Percentiles rank a stretch among this genome's conserved stretches.
These are phyloP conservation scores for Zelostemma sp. DNA, from an alignment of 1,140 invertebrate genomes.

Conservation along the genomic window DNA sequence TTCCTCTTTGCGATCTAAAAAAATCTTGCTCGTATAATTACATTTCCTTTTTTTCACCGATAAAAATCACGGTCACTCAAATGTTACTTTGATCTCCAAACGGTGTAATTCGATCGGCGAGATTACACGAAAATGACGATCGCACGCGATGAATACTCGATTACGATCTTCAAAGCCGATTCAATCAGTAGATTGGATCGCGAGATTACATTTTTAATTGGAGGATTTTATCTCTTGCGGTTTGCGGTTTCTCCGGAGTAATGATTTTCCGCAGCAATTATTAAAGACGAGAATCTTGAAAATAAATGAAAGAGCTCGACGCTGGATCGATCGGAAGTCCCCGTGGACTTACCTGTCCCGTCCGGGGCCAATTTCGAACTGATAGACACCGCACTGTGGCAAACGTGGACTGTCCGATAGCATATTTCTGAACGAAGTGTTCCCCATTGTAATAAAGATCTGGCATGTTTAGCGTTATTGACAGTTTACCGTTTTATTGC, in stretches of 20 bases:
- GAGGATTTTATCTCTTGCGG: neutral
- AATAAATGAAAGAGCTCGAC: neutral
- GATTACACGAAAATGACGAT: constrained; percentile 3
- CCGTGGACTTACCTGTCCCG: neutral
- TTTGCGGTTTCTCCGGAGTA: neutral
- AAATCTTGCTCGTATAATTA: no score
- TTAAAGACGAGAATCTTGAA: neutral
- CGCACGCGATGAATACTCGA: constrained; percentile 5
- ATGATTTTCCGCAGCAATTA: constrained; percentile 2
- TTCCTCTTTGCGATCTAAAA: no score
- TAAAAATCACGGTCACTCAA: neutral
- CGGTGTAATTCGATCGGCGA: constrained; percentile 5
- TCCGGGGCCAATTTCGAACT: constrained; percentile 12
- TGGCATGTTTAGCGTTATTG: neutral
- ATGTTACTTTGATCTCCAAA: constrained; percentile 11
- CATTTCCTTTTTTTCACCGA: no score
- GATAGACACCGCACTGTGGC: neutral
- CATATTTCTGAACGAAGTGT: constrained; percentile 8
- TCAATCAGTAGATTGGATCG: neutral
- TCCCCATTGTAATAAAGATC: constrained; percentile 5
- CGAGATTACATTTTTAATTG: constrained; percentile 5
- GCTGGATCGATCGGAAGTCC: constrained; percentile 3
- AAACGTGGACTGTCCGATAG: constrained; percentile 1
- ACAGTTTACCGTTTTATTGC: no score
- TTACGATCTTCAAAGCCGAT: constrained; percentile 1